Evolutionary conservation across 2,888 invertebrate species (phyloP).

Genomic region (Himalopsyche japonica): DNA sequence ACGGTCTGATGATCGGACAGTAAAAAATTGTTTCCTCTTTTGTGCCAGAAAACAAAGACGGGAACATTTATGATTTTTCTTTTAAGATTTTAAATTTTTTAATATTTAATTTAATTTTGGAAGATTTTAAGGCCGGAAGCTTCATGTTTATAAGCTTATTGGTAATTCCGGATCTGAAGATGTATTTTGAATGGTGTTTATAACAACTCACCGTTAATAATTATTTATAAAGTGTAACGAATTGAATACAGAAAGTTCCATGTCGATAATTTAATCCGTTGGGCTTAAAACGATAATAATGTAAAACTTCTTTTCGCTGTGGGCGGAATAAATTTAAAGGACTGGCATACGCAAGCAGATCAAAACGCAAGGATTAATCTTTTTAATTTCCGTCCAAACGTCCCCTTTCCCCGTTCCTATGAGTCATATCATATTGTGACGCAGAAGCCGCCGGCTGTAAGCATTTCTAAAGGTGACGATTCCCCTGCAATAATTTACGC

Average conservation of each 20-base stretch:
- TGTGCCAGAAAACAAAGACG: too few relatives aligned
- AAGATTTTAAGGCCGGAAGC: too few relatives aligned
- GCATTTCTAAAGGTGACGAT: not conserved
- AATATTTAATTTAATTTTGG: too few relatives aligned
- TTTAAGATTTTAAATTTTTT: too few relatives aligned
- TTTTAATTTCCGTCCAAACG: not conserved
- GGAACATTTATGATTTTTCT: too few relatives aligned
- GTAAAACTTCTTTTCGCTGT: not conserved
- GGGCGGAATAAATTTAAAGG: not conserved
- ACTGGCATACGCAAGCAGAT: not conserved
- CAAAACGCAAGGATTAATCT: not conserved
- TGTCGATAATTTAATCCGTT: not conserved
- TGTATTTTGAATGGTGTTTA: too few relatives aligned
- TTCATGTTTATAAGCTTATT: too few relatives aligned
- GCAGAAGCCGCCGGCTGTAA: not conserved
- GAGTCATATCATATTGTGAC: not conserved
- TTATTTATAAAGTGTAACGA: too few relatives aligned
- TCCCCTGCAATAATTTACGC: not conserved
- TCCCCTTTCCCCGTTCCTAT: not conserved
- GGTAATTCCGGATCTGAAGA: too few relatives aligned
- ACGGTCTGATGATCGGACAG: too few relatives aligned
- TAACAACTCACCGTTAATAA: too few relatives aligned
- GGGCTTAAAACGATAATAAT: not conserved
- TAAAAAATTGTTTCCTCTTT: too few relatives aligned
- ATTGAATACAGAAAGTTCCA: not conserved